A percentile compares a stretch with the other conserved stretches of the same genome.
These are phyloP conservation scores for Drosophila grimshawi DNA, from an alignment of 1,140 invertebrate genomes.

Conservation along the genomic window DNA sequence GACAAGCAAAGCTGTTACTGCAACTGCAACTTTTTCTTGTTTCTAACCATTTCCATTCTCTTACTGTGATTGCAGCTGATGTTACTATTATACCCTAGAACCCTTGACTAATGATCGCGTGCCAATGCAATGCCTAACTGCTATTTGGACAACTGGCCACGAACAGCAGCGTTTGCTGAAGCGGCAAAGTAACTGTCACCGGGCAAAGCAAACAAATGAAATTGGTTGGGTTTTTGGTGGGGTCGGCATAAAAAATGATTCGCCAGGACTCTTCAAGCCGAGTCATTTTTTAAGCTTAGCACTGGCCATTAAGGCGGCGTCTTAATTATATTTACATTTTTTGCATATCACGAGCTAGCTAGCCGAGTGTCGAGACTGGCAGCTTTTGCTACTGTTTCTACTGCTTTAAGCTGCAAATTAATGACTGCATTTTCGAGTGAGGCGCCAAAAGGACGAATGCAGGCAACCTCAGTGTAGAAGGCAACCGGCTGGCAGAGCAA, in stretches of 20 bases:
- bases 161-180: constrained; percentile 36
- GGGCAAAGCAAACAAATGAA: constrained; percentile 64
- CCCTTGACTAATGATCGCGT: constrained; percentile 78
- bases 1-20: constrained; percentile 36
- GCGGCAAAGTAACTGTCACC: constrained; percentile 46
- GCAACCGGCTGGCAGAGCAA: not conserved
- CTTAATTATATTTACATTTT: constrained; percentile 65
- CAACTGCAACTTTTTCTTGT: not conserved
- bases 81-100: constrained; percentile 30
- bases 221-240: constrained; percentile 28
- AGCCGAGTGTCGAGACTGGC: constrained; percentile 13
- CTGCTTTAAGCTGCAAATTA: constrained; percentile 69
- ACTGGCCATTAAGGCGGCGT: constrained; percentile 38
- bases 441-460: constrained; percentile 37
- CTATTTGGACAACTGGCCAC: constrained; percentile 50
- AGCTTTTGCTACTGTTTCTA: constrained; percentile 13
- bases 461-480: constrained; percentile 21
- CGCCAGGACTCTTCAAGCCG: constrained; percentile 16
- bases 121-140: constrained; percentile 64
- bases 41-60: not conserved
- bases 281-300: constrained; percentile 63
- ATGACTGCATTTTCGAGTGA: constrained; percentile 67
- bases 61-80: not conserved
- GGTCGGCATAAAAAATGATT: constrained; percentile 21
- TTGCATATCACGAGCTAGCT: constrained; percentile 48